These are phyloP conservation scores for Graptemys geographica DNA, from an alignment of 2,797 vertebrate species.

Conservation along the genomic window DNA sequence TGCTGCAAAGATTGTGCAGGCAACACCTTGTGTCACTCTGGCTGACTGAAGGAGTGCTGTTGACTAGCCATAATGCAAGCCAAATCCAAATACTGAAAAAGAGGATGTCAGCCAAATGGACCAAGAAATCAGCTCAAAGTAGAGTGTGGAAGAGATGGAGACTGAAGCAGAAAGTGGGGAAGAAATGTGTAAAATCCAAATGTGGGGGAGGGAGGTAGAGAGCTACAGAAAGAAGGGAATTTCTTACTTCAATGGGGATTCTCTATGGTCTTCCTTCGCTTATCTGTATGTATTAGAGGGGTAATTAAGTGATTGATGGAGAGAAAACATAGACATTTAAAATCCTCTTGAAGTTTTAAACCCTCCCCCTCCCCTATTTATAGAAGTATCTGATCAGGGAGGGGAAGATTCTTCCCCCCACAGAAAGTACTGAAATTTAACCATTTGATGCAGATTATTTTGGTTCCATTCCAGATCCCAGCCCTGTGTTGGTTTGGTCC, in stretches of 20 bases:
- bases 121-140: background rate
- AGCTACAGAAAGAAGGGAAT: background rate
- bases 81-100: accelerated
- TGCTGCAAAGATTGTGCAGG: background rate
- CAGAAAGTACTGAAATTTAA: background rate
- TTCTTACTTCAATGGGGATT: background rate
- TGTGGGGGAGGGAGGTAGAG: background rate
- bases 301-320: background rate
- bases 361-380: background rate
- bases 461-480: background rate
- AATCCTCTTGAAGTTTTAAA: background rate
- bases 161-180: background rate
- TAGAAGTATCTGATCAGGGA: background rate
- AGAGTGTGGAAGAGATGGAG: background rate
- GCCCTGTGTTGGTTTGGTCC: accelerated
- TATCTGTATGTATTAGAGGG: accelerated
- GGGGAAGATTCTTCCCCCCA: background rate
- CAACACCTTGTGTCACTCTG: background rate
- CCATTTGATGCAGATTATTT: background rate
- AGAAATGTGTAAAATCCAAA: background rate
- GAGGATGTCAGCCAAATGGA: background rate
- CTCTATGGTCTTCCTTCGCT: background rate
- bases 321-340: background rate
- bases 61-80: background rate
- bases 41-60: background rate